Conservation (phyloP, 2,113 vertebrate species). For the Artemisiospiza belli region DNA sequence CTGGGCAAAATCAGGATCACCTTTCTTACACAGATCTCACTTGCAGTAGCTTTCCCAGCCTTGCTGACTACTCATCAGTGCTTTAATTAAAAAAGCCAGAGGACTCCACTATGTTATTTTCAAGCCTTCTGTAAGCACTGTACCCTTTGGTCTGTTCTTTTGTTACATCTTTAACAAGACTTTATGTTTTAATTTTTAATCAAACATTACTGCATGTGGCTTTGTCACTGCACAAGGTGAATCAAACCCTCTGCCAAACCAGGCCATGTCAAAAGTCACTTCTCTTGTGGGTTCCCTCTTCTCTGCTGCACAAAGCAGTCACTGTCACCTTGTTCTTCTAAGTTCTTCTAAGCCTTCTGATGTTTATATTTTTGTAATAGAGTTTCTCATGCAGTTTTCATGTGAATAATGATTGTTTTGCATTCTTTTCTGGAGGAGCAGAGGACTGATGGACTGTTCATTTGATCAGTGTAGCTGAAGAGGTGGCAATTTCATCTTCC, state of each 20-base stretch:
- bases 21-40: background rate
- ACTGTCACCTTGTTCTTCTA: no score
- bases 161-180: background rate
- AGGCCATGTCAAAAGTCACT: background rate
- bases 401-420: no score
- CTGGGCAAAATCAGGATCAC: background rate
- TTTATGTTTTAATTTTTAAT: background rate
- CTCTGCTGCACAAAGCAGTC: background rate
- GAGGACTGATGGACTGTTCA: no score
- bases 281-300: background rate
- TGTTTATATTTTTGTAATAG: no score
- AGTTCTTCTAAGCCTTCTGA: no score
- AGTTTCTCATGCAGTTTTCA: no score
- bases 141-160: background rate
- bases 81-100: background rate
- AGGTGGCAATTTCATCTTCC: no score
- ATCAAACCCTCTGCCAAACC: background rate
- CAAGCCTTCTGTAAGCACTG: background rate
- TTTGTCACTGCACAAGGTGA: rapidly evolving
- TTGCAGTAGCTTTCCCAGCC: background rate
- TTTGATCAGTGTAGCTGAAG: no score
- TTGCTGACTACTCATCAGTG: background rate
- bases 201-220: background rate
- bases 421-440: no score
- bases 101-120: background rate